Base-by-base conservation (phyloP, 2,797 vertebrate genomes). In the Ispidina picta region DNA sequence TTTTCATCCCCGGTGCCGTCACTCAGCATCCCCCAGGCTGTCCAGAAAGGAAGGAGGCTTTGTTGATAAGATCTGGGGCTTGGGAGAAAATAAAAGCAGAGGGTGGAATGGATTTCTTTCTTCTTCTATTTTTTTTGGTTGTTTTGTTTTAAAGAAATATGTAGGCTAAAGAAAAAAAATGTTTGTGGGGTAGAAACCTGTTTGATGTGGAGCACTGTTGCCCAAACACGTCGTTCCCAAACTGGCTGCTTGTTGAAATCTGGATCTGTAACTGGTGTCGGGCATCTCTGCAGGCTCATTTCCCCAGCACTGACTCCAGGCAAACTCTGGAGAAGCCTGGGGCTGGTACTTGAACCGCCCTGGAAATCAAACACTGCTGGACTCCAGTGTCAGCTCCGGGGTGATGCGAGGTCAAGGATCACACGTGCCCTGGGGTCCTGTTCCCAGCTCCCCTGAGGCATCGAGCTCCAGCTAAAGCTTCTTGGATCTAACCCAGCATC, bases 391-490 rank as follows among this genome's bases (percentile, higher is more conserved):
- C 8, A 4, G n/a, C 66, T 60, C 48, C 3, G 4, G 33, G 29
- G 23, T 63, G 76, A 55, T 5, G 55, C 0, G 0, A 75, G 86
- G 55, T 12, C 48, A 48, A 15, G 70, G 62, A 77, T 58, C 51
- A 28, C 29, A 21, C 0, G 7, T 31, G 43, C 62, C 60, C 58
- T 51, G 4, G 1, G 49, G 68, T 60, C 35, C 83, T 37, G 11
- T 17, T 88, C 28, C 33, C 44, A 70, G 63, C 46, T 70, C 1
- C 0, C 46, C 0, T 0, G 35, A 59, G 63, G 31, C 35, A 65
- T 39, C 0, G 2, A 56, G 28, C 11, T 89, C 37, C 0, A 0
- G 18, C 7, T 46, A 11, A 46, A 84, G 6, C 33, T 73, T 44
- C 31, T 74, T 6, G 23, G 14, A 49, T 26, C 23, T 17, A 37